Percentiles rank a stretch among this genome's conserved stretches.
These are phyloP conservation scores for Hololepta plana DNA, from an alignment of 2,888 invertebrate genomes.

Conservation along the genomic window DNA sequence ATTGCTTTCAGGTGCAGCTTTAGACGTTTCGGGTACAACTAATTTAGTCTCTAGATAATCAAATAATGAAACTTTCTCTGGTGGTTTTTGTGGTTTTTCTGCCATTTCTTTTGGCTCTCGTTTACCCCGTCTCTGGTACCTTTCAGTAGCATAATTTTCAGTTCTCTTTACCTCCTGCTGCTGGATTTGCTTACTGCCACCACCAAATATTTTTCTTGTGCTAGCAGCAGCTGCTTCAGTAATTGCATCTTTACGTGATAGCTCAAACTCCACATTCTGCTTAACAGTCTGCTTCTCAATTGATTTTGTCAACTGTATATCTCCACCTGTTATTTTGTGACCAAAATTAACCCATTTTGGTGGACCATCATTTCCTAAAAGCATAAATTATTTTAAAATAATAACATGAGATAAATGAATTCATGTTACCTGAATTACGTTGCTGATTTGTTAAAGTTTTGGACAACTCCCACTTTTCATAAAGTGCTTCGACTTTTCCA, in stretches of 20 bases:
- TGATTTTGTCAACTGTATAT: not conserved
- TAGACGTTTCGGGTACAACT: too few relatives aligned
- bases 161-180: constrained; percentile 5
- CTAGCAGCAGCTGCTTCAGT: constrained; percentile 63
- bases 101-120: constrained; percentile 18
- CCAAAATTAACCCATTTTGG: constrained; percentile 90
- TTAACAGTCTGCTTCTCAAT: too few relatives aligned
- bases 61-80: constrained; percentile 62
- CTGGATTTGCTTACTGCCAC: constrained; percentile 27
- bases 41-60: constrained; percentile 70
- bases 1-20: too few relatives aligned
- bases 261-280: constrained; percentile 73
- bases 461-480: constrained; percentile 75
- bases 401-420: constrained; percentile 1
- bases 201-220: constrained; percentile 34
- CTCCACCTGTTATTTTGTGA: constrained; percentile 34
- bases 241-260: constrained; percentile 77
- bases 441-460: constrained; percentile 16
- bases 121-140: too few relatives aligned
- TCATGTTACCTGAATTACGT: not conserved
- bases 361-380: constrained; percentile 65
- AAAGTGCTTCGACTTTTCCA: constrained; percentile 65
- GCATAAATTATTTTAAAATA: constrained; percentile 28
- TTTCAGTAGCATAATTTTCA: constrained; percentile 10
- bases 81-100: constrained; percentile 47